phyloP scores from a whole-genome alignment of 92 coral and sea anemone genomes.

The Heliopora coerulea region DNA sequence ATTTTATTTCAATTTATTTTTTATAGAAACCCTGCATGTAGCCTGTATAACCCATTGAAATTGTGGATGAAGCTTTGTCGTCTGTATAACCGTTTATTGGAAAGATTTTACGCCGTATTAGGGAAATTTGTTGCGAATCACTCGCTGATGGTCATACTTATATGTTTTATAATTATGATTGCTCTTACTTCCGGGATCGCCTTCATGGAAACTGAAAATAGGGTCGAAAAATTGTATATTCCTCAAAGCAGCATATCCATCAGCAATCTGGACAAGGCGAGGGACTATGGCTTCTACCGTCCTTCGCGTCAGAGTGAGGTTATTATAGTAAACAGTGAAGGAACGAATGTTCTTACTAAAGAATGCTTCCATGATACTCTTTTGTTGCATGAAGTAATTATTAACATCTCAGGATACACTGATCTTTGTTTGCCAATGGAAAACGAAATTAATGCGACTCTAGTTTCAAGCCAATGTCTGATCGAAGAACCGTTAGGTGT shows the following conservation, averaged over 20 bases:
- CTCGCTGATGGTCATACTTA: background rate
- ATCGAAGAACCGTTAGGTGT: constrained; percentile 9
- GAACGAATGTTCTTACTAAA: constrained; percentile 34
- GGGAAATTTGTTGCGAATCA: constrained; percentile 3
- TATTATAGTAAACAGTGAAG: constrained; percentile 43
- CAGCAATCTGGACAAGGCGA: constrained; percentile 64
- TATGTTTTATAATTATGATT: constrained; percentile 18
- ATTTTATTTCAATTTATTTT: too few relatives aligned
- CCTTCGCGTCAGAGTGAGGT: constrained; percentile 41
- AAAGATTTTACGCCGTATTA: background rate
- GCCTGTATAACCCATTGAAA: constrained; percentile 6
- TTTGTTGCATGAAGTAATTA: constrained; percentile 32
- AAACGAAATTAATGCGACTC: background rate
- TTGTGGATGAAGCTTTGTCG: constrained; percentile 30
- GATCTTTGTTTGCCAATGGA: background rate
- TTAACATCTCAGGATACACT: background rate
- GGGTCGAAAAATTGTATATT: constrained; percentile 73
- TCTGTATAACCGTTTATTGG: background rate
- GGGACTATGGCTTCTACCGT: constrained; percentile 30
- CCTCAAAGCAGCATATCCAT: constrained; percentile 79
- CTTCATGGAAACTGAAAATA: constrained; percentile 71
- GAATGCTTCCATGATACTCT: constrained; percentile 55
- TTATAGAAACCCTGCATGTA: background rate
- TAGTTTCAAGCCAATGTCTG: background rate
- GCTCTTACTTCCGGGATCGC: constrained; percentile 71